These are phyloP conservation scores for Metaphire vulgaris DNA, from an alignment of 1,140 invertebrate species.

Conservation along the genomic window DNA sequence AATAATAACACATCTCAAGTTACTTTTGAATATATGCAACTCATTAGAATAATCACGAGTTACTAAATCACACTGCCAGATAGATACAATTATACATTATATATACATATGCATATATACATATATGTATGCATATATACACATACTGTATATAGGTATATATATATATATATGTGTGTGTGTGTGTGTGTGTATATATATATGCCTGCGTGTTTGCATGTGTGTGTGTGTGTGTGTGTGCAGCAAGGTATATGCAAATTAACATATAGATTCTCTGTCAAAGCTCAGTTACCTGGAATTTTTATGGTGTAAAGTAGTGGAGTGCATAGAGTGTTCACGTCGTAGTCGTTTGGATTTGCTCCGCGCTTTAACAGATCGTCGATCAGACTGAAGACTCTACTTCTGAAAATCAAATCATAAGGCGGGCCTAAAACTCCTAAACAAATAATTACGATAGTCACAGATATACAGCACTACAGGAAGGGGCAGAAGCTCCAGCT, in stretches of 20 bases:
- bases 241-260: too few relatives aligned
- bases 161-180: slow-evolving; percentile 18
- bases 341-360: neutral
- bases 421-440: too few relatives aligned
- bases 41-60: too few relatives aligned
- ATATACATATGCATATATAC: too few relatives aligned
- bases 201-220: slow-evolving; percentile 14
- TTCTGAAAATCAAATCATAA: too few relatives aligned
- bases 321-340: neutral
- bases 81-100: too few relatives aligned
- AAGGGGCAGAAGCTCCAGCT: too few relatives aligned
- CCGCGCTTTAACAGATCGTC: neutral
- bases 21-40: slow-evolving; percentile 10
- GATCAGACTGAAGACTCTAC: neutral
- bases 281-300: neutral
- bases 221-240: slow-evolving; percentile 10
- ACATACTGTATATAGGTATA: neutral
- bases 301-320: neutral
- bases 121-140: too few relatives aligned
- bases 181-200: slow-evolving; percentile 16
- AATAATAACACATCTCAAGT: slow-evolving; percentile 12
- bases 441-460: too few relatives aligned
- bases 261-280: too few relatives aligned
- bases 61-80: too few relatives aligned
- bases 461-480: too few relatives aligned